A percentile compares a stretch with the other conserved stretches of the same genome.
These are phyloP conservation scores for Diadegma fenestrale DNA, from an alignment of 2,888 invertebrate species.

Conservation along the genomic window DNA sequence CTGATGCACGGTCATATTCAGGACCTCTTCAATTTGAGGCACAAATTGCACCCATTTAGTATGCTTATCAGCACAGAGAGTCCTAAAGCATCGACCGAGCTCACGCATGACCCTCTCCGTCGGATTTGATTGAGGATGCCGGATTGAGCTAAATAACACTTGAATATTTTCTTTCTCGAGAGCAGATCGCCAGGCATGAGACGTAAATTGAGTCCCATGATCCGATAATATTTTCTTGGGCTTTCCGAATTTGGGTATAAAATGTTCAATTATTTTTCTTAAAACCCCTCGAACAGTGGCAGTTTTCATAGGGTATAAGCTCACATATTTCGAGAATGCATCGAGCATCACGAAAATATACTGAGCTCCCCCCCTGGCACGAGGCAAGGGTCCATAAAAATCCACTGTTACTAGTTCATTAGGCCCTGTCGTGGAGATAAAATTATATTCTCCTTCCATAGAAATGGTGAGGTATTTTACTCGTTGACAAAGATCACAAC, in stretches of 20 bases:
- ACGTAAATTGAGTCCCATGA: conserved; percentile 39
- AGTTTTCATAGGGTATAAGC: neutral
- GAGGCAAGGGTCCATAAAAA: neutral
- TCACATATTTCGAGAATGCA: conserved; percentile 3
- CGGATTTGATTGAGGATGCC: conserved; percentile 35
- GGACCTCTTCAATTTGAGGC: too few relatives aligned
- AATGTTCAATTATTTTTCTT: neutral
- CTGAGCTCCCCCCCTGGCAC: neutral
- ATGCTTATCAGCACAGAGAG: too few relatives aligned
- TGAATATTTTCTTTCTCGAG: conserved; percentile 18
- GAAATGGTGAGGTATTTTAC: neutral
- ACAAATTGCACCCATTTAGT: too few relatives aligned
- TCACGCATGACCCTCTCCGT: conserved; percentile 36
- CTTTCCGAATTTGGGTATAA: conserved; percentile 10
- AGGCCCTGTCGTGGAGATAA: neutral
- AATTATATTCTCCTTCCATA: conserved; percentile 4
- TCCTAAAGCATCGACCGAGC: too few relatives aligned
- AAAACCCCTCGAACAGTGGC: neutral
- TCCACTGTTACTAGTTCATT: too few relatives aligned
- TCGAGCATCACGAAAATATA: conserved; percentile 4
- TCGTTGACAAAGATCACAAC: too few relatives aligned
- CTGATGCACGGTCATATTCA: too few relatives aligned
- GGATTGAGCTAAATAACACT: conserved; percentile 35
- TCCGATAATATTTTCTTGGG: conserved; percentile 17
- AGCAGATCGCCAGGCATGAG: neutral